These are phyloP conservation scores for Lagopus muta DNA, from an alignment of 2,113 vertebrate genomes.

Conservation along the genomic window DNA sequence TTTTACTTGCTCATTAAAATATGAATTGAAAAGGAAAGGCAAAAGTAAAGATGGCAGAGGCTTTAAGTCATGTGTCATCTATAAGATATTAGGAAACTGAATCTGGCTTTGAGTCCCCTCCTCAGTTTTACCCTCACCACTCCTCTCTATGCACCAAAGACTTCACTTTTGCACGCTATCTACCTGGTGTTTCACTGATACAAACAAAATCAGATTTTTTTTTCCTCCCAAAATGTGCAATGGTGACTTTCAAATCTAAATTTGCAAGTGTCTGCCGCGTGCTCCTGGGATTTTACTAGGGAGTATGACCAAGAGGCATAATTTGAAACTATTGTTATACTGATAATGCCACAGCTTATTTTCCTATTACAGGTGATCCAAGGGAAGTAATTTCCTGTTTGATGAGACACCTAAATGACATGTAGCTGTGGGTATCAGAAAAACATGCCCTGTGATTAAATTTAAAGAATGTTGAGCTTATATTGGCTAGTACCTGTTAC, in stretches of 20 bases:
- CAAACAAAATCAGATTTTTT: neutral
- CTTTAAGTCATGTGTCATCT: fast-evolving
- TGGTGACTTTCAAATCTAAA: neutral
- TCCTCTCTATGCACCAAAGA: neutral
- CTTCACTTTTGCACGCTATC: neutral
- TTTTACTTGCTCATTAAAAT: neutral
- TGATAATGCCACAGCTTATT: conserved; percentile 20
- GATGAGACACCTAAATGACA: conserved; percentile 49
- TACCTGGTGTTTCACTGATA: neutral
- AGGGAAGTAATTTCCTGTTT: conserved; percentile 70
- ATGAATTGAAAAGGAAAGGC: neutral
- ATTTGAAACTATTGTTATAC: conserved; percentile 34
- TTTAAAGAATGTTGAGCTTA: conserved; percentile 16
- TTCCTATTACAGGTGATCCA: conserved; percentile 43
- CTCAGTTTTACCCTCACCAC: neutral
- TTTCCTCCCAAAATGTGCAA: neutral
- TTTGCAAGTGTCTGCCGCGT: neutral
- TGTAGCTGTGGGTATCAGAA: conserved; percentile 19
- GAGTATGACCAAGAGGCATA: neutral
- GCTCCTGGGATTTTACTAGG: conserved; percentile 8
- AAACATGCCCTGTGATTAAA: conserved; percentile 51
- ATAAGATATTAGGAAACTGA: neutral
- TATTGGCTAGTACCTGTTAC: neutral
- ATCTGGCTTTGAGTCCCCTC: neutral
- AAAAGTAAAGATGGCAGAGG: neutral